Evolutionary conservation across 2,888 invertebrate genomes (phyloP).

Genomic region (Eristalis intricaria): DNA sequence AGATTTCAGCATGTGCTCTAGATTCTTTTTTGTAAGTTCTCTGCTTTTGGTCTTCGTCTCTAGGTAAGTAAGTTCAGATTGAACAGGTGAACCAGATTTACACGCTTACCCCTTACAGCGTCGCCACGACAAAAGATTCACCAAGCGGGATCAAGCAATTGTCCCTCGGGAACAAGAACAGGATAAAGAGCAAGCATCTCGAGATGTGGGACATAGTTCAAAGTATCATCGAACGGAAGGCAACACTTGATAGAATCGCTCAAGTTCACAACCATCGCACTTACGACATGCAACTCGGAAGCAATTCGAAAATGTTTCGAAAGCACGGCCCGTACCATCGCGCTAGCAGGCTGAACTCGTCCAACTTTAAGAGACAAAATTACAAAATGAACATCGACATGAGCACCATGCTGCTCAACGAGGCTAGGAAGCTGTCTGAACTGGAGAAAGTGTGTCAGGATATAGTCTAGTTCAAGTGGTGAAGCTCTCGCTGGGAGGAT

Average conservation of each 20-base stretch:
- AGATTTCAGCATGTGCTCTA: neutral
- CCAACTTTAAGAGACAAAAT: conserved; percentile 11
- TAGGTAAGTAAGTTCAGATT: neutral
- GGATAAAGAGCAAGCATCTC: conserved; percentile 49
- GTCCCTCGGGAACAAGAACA: conserved; percentile 14
- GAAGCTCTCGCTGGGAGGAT: too few relatives aligned
- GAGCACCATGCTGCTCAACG: conserved; percentile 48
- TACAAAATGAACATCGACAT: conserved; percentile 58
- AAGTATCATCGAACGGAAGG: conserved; percentile 41
- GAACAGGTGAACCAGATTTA: neutral
- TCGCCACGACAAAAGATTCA: neutral
- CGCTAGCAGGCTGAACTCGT: neutral
- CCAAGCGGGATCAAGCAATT: neutral
- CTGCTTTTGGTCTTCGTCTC: neutral
- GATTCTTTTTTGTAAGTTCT: neutral
- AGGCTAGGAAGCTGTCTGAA: conserved; percentile 41
- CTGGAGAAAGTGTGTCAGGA: conserved; percentile 56
- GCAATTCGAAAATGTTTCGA: neutral
- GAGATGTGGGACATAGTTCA: conserved; percentile 56
- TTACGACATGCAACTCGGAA: neutral
- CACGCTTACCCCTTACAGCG: neutral
- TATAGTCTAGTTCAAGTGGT: neutral
- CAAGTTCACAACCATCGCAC: neutral
- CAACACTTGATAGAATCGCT: conserved; percentile 18
- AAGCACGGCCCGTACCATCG: neutral